Base-by-base conservation (phyloP, 30 jellyfish, hydroid and myxozoan genomes). In the Pelagia noctiluca region DNA sequence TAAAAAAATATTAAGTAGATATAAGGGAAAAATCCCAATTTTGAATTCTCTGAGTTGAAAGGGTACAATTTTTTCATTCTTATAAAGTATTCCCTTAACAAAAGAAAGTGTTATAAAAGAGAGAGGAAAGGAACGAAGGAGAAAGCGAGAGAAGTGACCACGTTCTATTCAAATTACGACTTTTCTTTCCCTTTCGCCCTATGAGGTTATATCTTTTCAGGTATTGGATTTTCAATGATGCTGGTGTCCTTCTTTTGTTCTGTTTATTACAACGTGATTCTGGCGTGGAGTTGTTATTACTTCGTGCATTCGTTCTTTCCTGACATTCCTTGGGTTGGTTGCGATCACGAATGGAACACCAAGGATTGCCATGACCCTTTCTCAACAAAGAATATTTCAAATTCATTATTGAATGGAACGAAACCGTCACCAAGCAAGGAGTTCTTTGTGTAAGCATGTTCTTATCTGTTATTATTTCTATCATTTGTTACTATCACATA, bases 231-330 rank as follows among this genome's bases (percentile, higher is more conserved):
- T 25, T 95, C 96, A 3, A 92, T 92, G 96, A 73, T 85, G 82
- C 65, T 86, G 70, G 89, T 92, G 16, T 92, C 97, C 22, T 80
- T 86, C 72, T 66, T 92, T 67, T 81, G 84, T 28, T 86, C 98
- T 1, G 77, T 92, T 2, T 92, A 92, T 61, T 92, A 92, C 89
- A 92, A 92, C 67, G 98, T 92, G 4, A 87, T 92, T 2, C 84
- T 92, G 22, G 98, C 98, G 2, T 92, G 98, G 98, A 83, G 98
- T 71, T 92, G 98, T 53, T 88, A 78, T 61, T 91, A 84, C 70
- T 85, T 91, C 74, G 78, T 66, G 54, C 47, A 91, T 50, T 77
- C 96, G 4, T 84, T 91, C 78, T 74, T 16, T 5, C 74, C 94
- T 13, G 74, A 49, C 21, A 87, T 91, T 4, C 98, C 98, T 1